Base-by-base conservation (phyloP, 2,888 invertebrate genomes). In the Dioctria linearis region DNA sequence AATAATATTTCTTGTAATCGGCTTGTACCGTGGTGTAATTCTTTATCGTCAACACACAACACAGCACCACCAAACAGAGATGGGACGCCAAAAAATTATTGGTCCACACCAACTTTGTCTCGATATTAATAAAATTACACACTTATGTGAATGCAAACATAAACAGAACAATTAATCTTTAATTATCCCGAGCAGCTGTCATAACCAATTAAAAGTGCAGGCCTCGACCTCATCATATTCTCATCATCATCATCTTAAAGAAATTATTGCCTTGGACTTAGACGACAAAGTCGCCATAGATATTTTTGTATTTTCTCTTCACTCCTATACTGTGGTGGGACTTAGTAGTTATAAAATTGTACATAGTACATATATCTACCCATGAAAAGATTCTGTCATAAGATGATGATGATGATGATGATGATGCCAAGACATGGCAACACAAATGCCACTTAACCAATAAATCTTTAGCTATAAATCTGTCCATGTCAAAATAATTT, bases 121-220 rank as follows among this genome's bases (percentile, higher is more conserved):
- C n/a, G 63, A 49, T 63, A 76, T 76, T 76, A 76, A 71, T 71
- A 71, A 25, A 25, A 25, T 25, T 25, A 2, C 25, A 76, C 63
- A 63, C 57, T 49, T 63, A 63, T 63, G 25, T 25, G 63, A 63
- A 63, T 6, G 63, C 63, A 49, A 25, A 54, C 66, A 85, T 86
- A 85, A 86, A 85, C 84, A 86, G 85, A 87, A 87, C 87, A 87
- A 87, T 87, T 87, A 87, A 87, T 87, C 87, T 87, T 87, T 87
- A 87, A 87, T 87, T 87, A 87, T 86, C 86, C 85, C 86, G 86
- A 87, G 85, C 86, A 86, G 87, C 86, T 87, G 87, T 87, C 87
- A 86, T 82, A 85, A 84, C 85, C 86, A 86, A 84, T 84, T 84
- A 83, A 85, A 85, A 84, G 83, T 83, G 82, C 85, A 84, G 85